These are phyloP conservation scores for Drosophila subquinaria DNA, from an alignment of 2,888 invertebrate species.

Conservation along the genomic window DNA sequence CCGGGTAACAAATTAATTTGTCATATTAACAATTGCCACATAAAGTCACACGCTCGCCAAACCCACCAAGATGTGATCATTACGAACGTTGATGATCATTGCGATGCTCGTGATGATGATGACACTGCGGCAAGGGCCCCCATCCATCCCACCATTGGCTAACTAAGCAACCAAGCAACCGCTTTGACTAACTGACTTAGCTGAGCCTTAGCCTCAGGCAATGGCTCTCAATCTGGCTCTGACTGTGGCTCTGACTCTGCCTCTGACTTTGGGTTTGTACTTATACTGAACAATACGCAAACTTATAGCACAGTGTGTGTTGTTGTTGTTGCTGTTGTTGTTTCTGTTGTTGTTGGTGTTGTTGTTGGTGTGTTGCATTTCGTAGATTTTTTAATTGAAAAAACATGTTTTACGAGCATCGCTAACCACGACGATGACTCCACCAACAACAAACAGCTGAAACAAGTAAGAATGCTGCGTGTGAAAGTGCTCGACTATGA, in stretches of 20 bases:
- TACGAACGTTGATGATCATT: slow-evolving; percentile 19
- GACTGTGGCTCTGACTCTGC: slow-evolving; percentile 14
- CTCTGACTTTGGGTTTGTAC: slow-evolving; percentile 28
- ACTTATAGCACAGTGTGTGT: slow-evolving; percentile 34
- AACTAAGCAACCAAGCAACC: slow-evolving; percentile 41
- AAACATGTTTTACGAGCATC: slow-evolving; percentile 83
- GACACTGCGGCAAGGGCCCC: slow-evolving; percentile 39
- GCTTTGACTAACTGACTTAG: slow-evolving; percentile 56
- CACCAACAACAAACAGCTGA: slow-evolving; percentile 38
- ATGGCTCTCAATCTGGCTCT: slow-evolving; percentile 23
- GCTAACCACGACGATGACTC: slow-evolving; percentile 74
- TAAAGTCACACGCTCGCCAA: slow-evolving; percentile 75
- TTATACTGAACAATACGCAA: slow-evolving; percentile 45
- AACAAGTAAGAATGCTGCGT: slow-evolving; percentile 4
- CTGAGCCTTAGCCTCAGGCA: slow-evolving; percentile 52
- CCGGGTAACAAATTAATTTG: slow-evolving; percentile 82
- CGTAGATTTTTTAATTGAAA: slow-evolving; percentile 82
- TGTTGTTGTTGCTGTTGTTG: slow-evolving; percentile 37
- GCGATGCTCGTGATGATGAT: slow-evolving; percentile 40
- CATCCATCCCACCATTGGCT: slow-evolving; percentile 24
- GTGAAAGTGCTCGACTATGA: neutral
- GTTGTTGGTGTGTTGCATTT: slow-evolving; percentile 71
- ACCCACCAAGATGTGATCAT: slow-evolving; percentile 42
- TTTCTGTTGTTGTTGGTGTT: slow-evolving; percentile 33
- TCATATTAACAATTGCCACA: slow-evolving; percentile 77